Conservation (phyloP, 2,888 invertebrate genomes). For the Ennomos quercinarius region DNA sequence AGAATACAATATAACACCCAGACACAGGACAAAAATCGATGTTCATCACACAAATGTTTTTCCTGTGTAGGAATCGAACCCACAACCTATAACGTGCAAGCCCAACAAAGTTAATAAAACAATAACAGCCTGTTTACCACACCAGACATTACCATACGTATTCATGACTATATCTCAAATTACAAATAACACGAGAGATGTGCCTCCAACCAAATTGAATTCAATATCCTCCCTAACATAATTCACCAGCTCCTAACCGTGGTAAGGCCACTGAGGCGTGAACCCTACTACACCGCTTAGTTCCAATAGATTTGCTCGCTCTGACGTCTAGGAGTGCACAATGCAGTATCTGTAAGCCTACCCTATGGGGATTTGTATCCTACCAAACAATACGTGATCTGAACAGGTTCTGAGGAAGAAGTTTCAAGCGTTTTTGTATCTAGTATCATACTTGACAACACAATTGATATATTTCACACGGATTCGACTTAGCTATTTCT, state of each 20-base stretch:
- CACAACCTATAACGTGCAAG: no score
- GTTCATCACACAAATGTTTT: no score
- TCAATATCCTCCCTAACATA: constrained; percentile 26
- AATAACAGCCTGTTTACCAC: not conserved
- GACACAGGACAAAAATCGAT: no score
- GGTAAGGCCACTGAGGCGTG: constrained; percentile 35
- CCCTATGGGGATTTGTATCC: constrained; percentile 64
- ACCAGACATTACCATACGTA: constrained; percentile 4
- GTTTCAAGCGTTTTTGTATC: constrained; percentile 29
- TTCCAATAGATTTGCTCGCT: constrained; percentile 63
- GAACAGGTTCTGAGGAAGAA: constrained; percentile 32
- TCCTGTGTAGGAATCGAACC: no score
- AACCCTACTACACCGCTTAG: constrained; percentile 50
- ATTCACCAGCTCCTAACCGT: constrained; percentile 31
- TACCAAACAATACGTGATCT: constrained; percentile 57
- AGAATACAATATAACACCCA: no score
- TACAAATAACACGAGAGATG: constrained; percentile 16
- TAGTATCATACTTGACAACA: no score
- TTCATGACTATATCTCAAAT: constrained; percentile 7
- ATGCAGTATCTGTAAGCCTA: constrained; percentile 64
- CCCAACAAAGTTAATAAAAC: not conserved
- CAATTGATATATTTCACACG: no score
- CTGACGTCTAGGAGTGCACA: constrained; percentile 59
- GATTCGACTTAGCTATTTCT: no score
- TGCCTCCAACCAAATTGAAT: constrained; percentile 22